Percentiles rank a stretch among this genome's conserved stretches.
Conservation (phyloP, 1,140 invertebrate genomes). For the Myzus persicae region DNA sequence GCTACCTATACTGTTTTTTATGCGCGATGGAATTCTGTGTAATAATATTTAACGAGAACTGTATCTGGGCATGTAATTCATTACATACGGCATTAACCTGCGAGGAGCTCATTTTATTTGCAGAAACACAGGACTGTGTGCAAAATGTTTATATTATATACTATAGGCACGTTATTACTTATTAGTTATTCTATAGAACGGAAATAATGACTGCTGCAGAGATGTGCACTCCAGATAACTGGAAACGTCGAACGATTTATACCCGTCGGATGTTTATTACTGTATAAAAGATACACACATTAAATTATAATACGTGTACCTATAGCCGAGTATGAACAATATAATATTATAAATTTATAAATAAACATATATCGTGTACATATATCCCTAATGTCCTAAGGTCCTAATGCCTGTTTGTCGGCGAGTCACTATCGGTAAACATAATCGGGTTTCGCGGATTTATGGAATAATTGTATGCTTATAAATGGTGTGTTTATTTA, state of each 20-base stretch:
- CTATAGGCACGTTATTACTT: not conserved
- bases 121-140: not conserved
- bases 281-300: not conserved
- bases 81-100: not conserved
- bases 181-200: not conserved
- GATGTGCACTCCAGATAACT: not conserved
- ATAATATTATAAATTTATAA: not conserved
- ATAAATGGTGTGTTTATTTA: not conserved
- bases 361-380: not conserved
- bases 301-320: too few species aligned
- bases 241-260: not conserved
- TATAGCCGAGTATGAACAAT: not conserved
- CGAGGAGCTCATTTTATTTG: not conserved
- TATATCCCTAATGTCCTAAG: too few species aligned
- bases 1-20: slow-evolving; percentile 14
- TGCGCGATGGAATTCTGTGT: slow-evolving; percentile 14
- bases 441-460: not conserved
- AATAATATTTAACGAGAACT: slow-evolving; percentile 34
- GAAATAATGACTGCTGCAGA: not conserved
- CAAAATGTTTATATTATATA: not conserved
- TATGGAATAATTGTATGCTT: not conserved
- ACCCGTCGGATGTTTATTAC: not conserved
- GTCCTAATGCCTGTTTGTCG: not conserved
- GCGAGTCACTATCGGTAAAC: not conserved
- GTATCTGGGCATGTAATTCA: slow-evolving; percentile 31